These are phyloP conservation scores for Drosophila grimshawi DNA, from an alignment of 1,140 invertebrate genomes.

Conservation along the genomic window DNA sequence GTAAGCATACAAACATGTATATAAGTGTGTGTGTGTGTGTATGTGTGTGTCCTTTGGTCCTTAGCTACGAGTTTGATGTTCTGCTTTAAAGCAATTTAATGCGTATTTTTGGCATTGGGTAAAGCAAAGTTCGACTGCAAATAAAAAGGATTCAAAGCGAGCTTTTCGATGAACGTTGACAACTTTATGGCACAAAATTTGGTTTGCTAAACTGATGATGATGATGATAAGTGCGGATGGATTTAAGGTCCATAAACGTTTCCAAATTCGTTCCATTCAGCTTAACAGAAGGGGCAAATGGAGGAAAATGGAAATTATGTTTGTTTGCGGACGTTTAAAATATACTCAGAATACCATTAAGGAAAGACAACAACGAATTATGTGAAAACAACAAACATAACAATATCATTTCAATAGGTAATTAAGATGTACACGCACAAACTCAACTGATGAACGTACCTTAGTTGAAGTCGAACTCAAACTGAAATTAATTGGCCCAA, in stretches of 20 bases:
- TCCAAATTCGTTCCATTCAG: constrained; percentile 14
- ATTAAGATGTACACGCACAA: constrained; percentile 12
- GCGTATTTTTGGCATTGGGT: constrained; percentile 45
- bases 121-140: constrained; percentile 33
- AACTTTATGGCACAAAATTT: constrained; percentile 53
- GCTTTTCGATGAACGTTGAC: constrained; percentile 55
- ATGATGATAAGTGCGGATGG: constrained; percentile 4
- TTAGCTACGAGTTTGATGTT: constrained; percentile 46
- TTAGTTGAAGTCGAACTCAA: constrained; percentile 4
- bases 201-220: constrained; percentile 41
- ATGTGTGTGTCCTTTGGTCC: constrained; percentile 20
- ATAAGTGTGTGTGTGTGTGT: constrained; percentile 7
- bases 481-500: constrained; percentile 31
- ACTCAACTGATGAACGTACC: neutral
- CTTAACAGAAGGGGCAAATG: neutral
- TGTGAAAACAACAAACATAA: constrained; percentile 28
- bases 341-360: constrained; percentile 65
- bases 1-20: constrained; percentile 21
- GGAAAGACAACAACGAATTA: constrained; percentile 43
- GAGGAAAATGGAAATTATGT: constrained; percentile 24
- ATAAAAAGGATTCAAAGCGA: constrained; percentile 34
- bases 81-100: constrained; percentile 71
- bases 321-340: constrained; percentile 34
- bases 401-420: neutral
- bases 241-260: constrained; percentile 2